These are phyloP conservation scores for Drosophila quadrilineata DNA, from an alignment of 1,140 invertebrate genomes.

Conservation along the genomic window DNA sequence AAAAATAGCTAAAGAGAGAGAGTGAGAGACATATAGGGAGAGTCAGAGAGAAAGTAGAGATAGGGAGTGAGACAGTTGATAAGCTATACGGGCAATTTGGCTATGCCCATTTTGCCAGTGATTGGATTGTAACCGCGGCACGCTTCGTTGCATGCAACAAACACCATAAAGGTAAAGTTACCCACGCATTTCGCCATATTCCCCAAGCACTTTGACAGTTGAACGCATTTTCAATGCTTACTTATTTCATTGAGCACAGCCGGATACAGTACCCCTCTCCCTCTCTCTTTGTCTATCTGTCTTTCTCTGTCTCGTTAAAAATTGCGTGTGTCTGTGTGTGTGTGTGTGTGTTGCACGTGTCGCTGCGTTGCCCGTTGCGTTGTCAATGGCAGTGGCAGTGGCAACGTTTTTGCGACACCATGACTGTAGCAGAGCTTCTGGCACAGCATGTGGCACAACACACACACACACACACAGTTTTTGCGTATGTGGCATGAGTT, in stretches of 20 bases:
- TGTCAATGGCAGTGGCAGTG: conserved; percentile 48
- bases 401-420: conserved; percentile 8
- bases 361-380: too few species aligned
- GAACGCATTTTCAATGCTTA: conserved; percentile 70
- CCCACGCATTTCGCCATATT: conserved; percentile 3
- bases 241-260: conserved; percentile 44
- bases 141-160: conserved; percentile 51
- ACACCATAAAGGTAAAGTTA: conserved; percentile 39
- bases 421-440: conserved; percentile 42
- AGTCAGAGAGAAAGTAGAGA: background rate
- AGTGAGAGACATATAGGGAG: too few species aligned
- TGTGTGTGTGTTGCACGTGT: conserved; percentile 47
- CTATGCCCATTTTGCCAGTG: conserved; percentile 42
- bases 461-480: too few species aligned
- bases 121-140: conserved; percentile 48
- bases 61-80: conserved; percentile 11
- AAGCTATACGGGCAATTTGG: conserved; percentile 53
- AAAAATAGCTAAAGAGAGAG: conserved; percentile 12
- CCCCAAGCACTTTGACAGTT: conserved; percentile 65
- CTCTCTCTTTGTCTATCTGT: too few species aligned
- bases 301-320: too few species aligned
- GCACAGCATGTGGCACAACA: conserved; percentile 50
- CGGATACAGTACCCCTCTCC: too few species aligned
- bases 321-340: too few species aligned
- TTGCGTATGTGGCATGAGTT: too few species aligned